Evolutionary conservation across 1,140 invertebrate genomes (phyloP).

Genomic region (Drosophila lacertosa): DNA sequence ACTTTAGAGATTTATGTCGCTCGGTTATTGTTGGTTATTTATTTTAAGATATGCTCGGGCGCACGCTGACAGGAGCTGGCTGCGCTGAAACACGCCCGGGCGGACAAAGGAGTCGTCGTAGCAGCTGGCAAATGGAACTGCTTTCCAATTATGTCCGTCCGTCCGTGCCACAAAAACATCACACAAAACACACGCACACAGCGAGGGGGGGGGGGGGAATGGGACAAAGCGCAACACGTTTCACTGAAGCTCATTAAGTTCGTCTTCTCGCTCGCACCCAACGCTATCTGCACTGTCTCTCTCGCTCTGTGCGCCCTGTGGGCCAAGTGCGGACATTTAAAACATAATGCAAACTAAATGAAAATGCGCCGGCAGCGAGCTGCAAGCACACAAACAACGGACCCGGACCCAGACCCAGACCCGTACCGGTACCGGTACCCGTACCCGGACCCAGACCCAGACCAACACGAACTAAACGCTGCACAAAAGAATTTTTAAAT

Average conservation of each 20-base stretch:
- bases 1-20: conserved; percentile 35
- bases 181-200: conserved; percentile 9
- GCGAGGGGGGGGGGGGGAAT: not conserved
- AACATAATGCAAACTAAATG: conserved; percentile 83
- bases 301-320: conserved; percentile 40
- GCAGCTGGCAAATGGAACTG: conserved; percentile 31
- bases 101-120: conserved; percentile 15
- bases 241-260: conserved; percentile 67
- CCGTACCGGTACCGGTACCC: no score
- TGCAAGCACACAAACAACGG: conserved; percentile 24
- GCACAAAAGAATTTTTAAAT: conserved; percentile 81
- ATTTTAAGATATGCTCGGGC: conserved; percentile 43
- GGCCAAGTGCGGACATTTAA: conserved; percentile 72
- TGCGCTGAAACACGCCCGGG: conserved; percentile 31
- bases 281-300: not conserved
- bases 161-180: conserved; percentile 2
- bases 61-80: conserved; percentile 40
- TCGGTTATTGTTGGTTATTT: conserved; percentile 40
- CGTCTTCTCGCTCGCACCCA: conserved; percentile 5
- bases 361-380: conserved; percentile 60
- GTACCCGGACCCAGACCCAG: no score
- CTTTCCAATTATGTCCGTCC: conserved; percentile 14
- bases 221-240: conserved; percentile 62
- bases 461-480: conserved; percentile 17
- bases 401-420: not conserved